Evolutionary conservation across 2,113 vertebrate species (phyloP).

Genomic region (Montifringilla adamsi): DNA sequence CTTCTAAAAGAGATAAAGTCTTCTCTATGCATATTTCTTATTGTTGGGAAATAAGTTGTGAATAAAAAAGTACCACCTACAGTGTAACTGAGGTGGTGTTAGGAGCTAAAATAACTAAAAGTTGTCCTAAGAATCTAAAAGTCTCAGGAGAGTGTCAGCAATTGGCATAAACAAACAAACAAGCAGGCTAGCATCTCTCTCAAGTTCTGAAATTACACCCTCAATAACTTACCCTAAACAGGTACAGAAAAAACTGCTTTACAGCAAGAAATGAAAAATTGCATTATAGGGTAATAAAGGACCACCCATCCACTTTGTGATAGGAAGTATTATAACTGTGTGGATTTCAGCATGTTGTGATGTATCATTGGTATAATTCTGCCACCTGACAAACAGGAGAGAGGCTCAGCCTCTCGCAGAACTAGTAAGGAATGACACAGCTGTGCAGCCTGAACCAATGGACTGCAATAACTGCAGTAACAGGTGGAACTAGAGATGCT

Average conservation of each 20-base stretch:
- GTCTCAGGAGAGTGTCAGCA: not conserved
- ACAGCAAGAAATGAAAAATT: not conserved
- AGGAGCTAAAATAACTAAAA: not conserved
- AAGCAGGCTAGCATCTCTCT: not conserved
- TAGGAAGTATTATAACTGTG: not conserved
- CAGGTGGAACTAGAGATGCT: not conserved
- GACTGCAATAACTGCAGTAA: not conserved
- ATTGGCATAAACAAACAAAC: not conserved
- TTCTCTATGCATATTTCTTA: not conserved
- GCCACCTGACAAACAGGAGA: not conserved
- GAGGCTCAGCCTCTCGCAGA: not conserved
- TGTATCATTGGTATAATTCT: not conserved
- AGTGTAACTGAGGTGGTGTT: not conserved
- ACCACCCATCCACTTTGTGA: not conserved
- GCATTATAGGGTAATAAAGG: not conserved
- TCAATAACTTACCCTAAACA: not conserved
- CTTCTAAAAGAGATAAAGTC: not conserved
- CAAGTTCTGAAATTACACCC: not conserved
- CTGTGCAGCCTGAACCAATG: not conserved
- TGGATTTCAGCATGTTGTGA: not conserved
- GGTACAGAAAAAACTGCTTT: not conserved
- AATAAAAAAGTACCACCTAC: not conserved
- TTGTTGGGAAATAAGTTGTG: not conserved
- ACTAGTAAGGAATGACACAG: not conserved
- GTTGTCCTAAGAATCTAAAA: not conserved